Evolutionary conservation across 92 coral and sea anemone species (phyloP).

Genomic region (Palythoa grandiflora): DNA sequence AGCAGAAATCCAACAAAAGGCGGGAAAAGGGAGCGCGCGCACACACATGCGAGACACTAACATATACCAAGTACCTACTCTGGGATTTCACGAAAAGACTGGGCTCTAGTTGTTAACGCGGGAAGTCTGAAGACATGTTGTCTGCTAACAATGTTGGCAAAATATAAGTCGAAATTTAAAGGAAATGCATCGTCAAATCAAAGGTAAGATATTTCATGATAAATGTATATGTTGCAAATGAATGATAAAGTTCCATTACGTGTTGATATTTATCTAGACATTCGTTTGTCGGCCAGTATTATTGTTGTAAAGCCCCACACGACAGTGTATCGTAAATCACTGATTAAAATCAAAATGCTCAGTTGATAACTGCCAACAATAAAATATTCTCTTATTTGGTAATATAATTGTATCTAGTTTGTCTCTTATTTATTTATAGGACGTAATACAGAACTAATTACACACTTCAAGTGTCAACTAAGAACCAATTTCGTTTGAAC

Average conservation of each 20-base stretch:
- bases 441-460: no score
- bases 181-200: constrained; percentile 27
- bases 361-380: not conserved
- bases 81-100: not conserved
- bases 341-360: not conserved
- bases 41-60: no score
- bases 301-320: no score
- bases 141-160: constrained; percentile 13
- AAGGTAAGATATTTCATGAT: not conserved
- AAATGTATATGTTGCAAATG: not conserved
- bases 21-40: no score
- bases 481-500: no score
- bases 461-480: no score
- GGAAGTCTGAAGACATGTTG: not conserved
- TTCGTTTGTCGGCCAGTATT: not conserved
- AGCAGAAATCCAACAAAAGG: no score
- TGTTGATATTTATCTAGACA: not conserved
- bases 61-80: no score
- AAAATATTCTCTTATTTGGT: no score
- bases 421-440: no score
- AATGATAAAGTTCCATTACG: not conserved
- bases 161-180: constrained; percentile 26
- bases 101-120: not conserved
- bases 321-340: not conserved
- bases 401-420: no score